Base-by-base conservation (phyloP, 2,888 invertebrate species). In the Hemaris fuciformis region DNA sequence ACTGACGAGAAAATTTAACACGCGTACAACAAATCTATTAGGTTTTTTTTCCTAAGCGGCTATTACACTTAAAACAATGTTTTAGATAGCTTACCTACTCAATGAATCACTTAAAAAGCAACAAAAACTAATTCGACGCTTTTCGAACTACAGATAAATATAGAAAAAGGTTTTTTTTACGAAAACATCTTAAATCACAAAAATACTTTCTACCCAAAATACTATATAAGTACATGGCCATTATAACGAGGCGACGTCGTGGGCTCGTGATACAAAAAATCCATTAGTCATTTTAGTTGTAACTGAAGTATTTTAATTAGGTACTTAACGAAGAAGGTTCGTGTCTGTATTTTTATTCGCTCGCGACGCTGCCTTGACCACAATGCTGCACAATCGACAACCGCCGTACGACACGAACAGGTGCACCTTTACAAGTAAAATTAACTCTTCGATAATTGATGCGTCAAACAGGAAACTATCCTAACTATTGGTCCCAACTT, bases 361-460 rank as follows among this genome's bases (percentile, higher is more conserved):
- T 68, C 71, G 8, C 53, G 72, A 70, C 66, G 62, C 65, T 69
- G 64, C 79, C 80, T 80, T 76, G 79, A 73, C 73, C 74, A 77
- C 72, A 72, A 74, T 72, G 69, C 58, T 72, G 69, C 58, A 59
- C 58, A 59, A 59, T 59, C 58, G 43, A 59, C 43, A 27, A 59
- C 27, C 58, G 18, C 43, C 27, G 42, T 57, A 6, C n/a, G 13
- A 23, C 41, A 13, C 58, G 15, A 53, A 53, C 31, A 53, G 8
- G 18, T 18, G 13, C 15, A 18, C 10, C 53, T 31, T 18, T 25
- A 15, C 27, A 48, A 25, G n/a, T 46, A 15, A 46, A 43, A 43
- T 20, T 43, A 48, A 27, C 15, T 27, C 15, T 5, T 4, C n/a
- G 15, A 27, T 27, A 48, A 15, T 27, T 53, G 53, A 27, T 18